These are phyloP conservation scores for Esox masquinongy DNA, from an alignment of 2,797 vertebrate species.

Conservation along the genomic window DNA sequence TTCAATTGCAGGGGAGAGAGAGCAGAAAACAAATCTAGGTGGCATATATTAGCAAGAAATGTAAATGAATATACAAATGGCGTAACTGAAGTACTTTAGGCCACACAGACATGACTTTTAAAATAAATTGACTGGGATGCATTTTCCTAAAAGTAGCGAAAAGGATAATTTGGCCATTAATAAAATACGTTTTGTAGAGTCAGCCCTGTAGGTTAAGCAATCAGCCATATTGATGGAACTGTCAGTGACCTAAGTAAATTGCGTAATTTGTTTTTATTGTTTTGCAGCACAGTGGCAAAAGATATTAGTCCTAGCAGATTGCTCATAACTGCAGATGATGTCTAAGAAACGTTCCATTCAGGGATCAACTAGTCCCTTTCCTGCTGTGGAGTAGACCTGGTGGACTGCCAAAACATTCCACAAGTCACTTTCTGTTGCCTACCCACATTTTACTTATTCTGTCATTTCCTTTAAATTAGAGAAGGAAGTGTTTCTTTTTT, in stretches of 20 bases:
- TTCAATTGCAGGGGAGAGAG: no score
- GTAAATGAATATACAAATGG: neutral
- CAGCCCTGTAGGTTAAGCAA: neutral
- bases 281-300: neutral
- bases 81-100: neutral
- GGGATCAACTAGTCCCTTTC: conserved; percentile 23
- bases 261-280: neutral
- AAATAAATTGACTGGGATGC: neutral
- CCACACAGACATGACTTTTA: neutral
- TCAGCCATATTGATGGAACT: neutral
- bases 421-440: conserved; percentile 64
- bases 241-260: conserved; percentile 1
- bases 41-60: no score
- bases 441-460: conserved; percentile 59
- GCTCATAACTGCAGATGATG: neutral
- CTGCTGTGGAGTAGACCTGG: conserved; percentile 57
- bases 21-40: no score
- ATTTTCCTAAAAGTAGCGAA: neutral
- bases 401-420: conserved; percentile 70
- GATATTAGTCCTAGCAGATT: neutral
- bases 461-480: conserved; percentile 47
- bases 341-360: conserved; percentile 5
- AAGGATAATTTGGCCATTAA: neutral
- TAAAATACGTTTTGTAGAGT: neutral
- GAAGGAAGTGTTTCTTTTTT: conserved; percentile 52